Conservation (phyloP, 1,140 invertebrate species). For the Macrocentrus cingulum region DNA sequence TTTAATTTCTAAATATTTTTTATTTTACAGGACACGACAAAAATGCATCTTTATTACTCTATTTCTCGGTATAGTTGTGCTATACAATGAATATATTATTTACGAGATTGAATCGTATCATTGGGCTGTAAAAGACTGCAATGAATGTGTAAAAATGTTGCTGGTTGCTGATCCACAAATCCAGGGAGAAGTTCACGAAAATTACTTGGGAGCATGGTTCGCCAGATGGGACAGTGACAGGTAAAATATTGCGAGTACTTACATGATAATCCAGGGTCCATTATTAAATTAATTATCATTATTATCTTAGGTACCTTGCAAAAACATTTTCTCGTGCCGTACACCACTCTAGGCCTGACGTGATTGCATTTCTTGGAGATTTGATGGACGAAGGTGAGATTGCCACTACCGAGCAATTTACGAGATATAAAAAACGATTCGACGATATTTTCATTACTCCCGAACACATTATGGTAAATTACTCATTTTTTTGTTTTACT, state of each 20-base stretch:
- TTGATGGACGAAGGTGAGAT: conserved; percentile 90
- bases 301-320: conserved; percentile 70
- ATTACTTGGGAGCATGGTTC: conserved; percentile 59
- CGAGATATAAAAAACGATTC: conserved; percentile 71
- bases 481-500: background rate
- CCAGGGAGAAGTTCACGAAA: conserved; percentile 74
- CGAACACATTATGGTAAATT: conserved; percentile 60
- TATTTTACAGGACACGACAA: conserved; percentile 42
- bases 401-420: conserved; percentile 69
- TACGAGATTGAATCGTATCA: conserved; percentile 61
- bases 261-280: conserved; percentile 1
- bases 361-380: conserved; percentile 89
- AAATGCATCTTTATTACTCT: conserved; percentile 41
- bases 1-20: background rate
- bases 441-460: conserved; percentile 69
- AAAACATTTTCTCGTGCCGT: conserved; percentile 77
- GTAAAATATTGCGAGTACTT: conserved; percentile 49
- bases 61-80: conserved; percentile 40
- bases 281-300: background rate
- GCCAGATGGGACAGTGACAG: conserved; percentile 82
- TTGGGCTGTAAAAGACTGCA: conserved; percentile 62
- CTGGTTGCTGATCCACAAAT: conserved; percentile 93
- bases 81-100: conserved; percentile 64
- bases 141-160: conserved; percentile 70
- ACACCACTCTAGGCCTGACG: conserved; percentile 75